Evolutionary conservation across 1,140 invertebrate species (phyloP).

Genomic region (Trissolcus basalis): DNA sequence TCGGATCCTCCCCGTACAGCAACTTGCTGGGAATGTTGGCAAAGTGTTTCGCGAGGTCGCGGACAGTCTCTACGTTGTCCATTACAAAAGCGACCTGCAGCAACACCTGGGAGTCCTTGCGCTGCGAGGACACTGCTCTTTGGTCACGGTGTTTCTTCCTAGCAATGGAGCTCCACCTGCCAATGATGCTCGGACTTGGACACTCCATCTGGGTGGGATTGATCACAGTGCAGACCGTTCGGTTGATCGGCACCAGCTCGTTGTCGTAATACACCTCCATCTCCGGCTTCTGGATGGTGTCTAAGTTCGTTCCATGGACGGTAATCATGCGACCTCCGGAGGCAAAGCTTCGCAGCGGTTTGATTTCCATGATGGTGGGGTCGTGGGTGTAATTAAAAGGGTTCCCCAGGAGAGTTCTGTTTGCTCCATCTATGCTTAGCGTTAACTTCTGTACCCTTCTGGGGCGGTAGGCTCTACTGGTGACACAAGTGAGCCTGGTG

Average conservation of each 20-base stretch:
- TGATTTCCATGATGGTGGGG: slow-evolving; percentile 95
- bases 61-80: slow-evolving; percentile 94
- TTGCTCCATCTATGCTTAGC: slow-evolving; percentile 90
- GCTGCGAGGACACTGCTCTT: slow-evolving; percentile 24
- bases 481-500: slow-evolving; percentile 90
- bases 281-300: slow-evolving; percentile 93
- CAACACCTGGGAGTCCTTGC: slow-evolving; percentile 79
- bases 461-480: slow-evolving; percentile 81
- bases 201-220: slow-evolving; percentile 96
- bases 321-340: slow-evolving; percentile 95
- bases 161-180: slow-evolving; percentile 61
- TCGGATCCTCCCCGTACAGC: slow-evolving; percentile 94
- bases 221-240: slow-evolving; percentile 88
- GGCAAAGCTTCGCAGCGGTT: slow-evolving; percentile 89
- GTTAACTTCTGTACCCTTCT: slow-evolving; percentile 80
- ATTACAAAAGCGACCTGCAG: slow-evolving; percentile 93
- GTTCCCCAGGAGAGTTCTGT: slow-evolving; percentile 81
- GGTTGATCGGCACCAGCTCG: slow-evolving; percentile 84
- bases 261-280: slow-evolving; percentile 88
- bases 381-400: slow-evolving; percentile 94
- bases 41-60: slow-evolving; percentile 91
- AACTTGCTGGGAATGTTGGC: slow-evolving; percentile 86
- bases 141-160: slow-evolving; percentile 47
- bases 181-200: slow-evolving; percentile 86
- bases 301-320: slow-evolving; percentile 93